Conservation (phyloP, 2,888 invertebrate genomes). For the Stegophylla sp. region DNA sequence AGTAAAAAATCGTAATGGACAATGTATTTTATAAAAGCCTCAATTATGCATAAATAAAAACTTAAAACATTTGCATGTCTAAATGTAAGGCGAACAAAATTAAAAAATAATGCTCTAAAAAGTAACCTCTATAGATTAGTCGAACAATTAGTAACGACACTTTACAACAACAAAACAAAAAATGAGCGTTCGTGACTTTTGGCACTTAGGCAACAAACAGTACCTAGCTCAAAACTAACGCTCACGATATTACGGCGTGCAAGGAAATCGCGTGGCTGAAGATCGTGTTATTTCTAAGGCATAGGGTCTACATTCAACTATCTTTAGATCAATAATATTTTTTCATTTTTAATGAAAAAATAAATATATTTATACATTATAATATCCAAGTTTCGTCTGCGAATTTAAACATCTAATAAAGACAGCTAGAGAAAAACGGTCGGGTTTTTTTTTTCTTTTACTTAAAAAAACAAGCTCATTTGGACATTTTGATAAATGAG, state of each 20-base stretch:
- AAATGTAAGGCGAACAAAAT: slow-evolving; percentile 21
- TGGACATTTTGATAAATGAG: slow-evolving; percentile 56
- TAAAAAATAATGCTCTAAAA: slow-evolving; percentile 38
- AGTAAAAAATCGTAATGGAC: slow-evolving; percentile 17
- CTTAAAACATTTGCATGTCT: slow-evolving; percentile 35
- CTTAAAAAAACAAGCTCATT: slow-evolving; percentile 36
- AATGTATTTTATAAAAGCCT: slow-evolving; percentile 23
- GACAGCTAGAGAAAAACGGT: slow-evolving; percentile 16
- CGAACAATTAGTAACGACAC: slow-evolving; percentile 56
- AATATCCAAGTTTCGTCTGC: slow-evolving; percentile 19
- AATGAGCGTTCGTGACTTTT: slow-evolving; percentile 53
- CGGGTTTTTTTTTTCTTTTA: slow-evolving; percentile 4
- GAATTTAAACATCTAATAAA: slow-evolving; percentile 51
- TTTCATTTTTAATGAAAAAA: slow-evolving; percentile 27
- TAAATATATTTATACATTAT: background rate
- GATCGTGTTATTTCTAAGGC: slow-evolving; percentile 38
- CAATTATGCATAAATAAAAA: background rate
- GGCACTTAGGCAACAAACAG: slow-evolving; percentile 32
- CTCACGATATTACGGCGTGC: slow-evolving; percentile 31
- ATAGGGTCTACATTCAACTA: slow-evolving; percentile 19
- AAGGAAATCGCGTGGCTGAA: slow-evolving; percentile 51
- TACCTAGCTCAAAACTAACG: slow-evolving; percentile 6
- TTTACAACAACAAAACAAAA: slow-evolving; percentile 46
- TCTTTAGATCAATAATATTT: slow-evolving; percentile 47
- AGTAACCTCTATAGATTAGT: slow-evolving; percentile 22